These are phyloP conservation scores for Platyrinchus mystaceus DNA, from an alignment of 2,797 vertebrate species.

Conservation along the genomic window DNA sequence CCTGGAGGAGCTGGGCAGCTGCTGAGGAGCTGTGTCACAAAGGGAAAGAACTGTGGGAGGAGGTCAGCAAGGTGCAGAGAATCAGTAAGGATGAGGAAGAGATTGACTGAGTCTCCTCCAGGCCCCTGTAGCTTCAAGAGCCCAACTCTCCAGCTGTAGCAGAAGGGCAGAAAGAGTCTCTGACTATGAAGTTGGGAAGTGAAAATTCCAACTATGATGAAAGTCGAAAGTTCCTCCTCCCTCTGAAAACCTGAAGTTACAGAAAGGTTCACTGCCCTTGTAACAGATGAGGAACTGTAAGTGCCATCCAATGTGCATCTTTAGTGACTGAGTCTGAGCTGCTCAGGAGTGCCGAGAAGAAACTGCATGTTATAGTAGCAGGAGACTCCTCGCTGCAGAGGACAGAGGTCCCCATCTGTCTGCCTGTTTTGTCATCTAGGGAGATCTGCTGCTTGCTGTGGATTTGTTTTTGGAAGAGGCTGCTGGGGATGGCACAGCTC, in stretches of 20 bases:
- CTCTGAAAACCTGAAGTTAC: not conserved
- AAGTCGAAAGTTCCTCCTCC: not conserved
- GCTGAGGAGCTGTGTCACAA: not conserved
- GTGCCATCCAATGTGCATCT: not conserved
- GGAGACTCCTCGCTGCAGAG: not conserved
- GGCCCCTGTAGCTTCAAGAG: not conserved
- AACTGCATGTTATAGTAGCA: not conserved
- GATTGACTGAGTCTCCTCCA: not conserved
- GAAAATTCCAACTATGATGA: not conserved
- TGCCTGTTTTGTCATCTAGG: not conserved
- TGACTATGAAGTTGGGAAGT: not conserved
- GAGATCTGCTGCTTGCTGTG: not conserved
- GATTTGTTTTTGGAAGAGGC: not conserved
- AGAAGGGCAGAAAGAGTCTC: not conserved
- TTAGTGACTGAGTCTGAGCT: not conserved
- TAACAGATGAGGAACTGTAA: not conserved
- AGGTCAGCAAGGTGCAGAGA: not conserved
- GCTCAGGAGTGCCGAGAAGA: not conserved
- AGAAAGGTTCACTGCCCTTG: not conserved
- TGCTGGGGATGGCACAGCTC: not conserved
- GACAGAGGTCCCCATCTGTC: not conserved
- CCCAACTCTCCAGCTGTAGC: not conserved
- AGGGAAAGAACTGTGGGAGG: not conserved
- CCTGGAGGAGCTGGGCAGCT: not conserved
- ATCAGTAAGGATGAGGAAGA: not conserved